These are phyloP conservation scores for Corythornis vintsioides DNA, from an alignment of 2,113 vertebrate species.

Conservation along the genomic window DNA sequence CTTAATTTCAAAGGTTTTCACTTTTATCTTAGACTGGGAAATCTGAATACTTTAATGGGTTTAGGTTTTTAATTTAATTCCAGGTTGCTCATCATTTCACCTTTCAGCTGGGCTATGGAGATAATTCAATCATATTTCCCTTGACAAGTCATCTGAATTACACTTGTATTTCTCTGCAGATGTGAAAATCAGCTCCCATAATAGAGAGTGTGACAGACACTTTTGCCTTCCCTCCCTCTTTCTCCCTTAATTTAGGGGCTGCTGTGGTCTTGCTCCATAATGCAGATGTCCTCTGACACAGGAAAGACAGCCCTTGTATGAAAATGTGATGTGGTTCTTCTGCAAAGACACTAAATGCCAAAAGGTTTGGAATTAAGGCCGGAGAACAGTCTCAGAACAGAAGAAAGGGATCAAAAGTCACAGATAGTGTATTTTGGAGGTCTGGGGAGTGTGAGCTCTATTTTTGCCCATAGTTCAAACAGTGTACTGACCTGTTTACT, in stretches of 20 bases:
- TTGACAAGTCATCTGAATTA: slow-evolving; percentile 60
- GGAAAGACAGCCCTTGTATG: background rate
- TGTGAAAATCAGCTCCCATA: slow-evolving; percentile 18
- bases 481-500: background rate
- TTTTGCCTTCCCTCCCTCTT: background rate
- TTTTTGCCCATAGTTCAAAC: background rate
- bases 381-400: background rate
- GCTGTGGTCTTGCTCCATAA: background rate
- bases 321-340: background rate
- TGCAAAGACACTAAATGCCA: background rate
- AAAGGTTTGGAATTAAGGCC: background rate
- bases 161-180: slow-evolving; percentile 35
- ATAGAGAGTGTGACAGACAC: background rate
- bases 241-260: background rate
- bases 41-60: slow-evolving; percentile 67
- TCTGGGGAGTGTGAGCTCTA: background rate
- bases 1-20: slow-evolving; percentile 70
- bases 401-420: background rate
- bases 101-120: slow-evolving; percentile 65
- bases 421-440: background rate
- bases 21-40: slow-evolving; percentile 67
- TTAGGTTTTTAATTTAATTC: slow-evolving; percentile 72
- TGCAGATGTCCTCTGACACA: background rate
- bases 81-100: slow-evolving; percentile 70
- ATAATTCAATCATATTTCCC: slow-evolving; percentile 71